Percentiles rank a stretch among this genome's conserved stretches.
Evolutionary conservation across 2,797 vertebrate species (phyloP).

Genomic region (Tympanoctomys barrerae): DNA sequence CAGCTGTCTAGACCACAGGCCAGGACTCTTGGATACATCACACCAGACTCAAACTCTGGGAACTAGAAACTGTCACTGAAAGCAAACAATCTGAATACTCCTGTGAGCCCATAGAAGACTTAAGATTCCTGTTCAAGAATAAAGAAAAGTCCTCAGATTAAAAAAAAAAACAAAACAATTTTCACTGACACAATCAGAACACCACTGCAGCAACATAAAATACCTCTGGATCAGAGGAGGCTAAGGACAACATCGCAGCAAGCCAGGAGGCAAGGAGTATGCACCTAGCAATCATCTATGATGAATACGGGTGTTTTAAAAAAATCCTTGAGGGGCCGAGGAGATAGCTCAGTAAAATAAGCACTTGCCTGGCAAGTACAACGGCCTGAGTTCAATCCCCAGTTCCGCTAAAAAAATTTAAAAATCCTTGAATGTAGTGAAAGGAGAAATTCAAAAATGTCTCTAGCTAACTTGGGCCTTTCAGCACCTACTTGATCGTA

Average conservation of each 20-base stretch:
- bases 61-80: too few species aligned
- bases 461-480: neutral
- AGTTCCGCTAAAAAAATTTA: too few species aligned
- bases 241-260: constrained; percentile 28
- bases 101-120: too few species aligned
- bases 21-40: too few species aligned
- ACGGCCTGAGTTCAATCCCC: too few species aligned
- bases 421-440: constrained; percentile 14
- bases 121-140: too few species aligned
- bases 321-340: neutral
- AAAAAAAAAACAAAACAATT: neutral
- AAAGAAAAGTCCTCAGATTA: too few species aligned
- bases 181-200: constrained; percentile 21
- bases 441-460: neutral
- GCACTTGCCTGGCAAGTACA: too few species aligned
- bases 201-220: neutral
- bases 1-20: too few species aligned
- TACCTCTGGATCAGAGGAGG: neutral
- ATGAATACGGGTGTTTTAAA: neutral
- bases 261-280: neutral
- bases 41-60: too few species aligned
- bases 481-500: neutral
- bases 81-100: too few species aligned
- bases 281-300: neutral
- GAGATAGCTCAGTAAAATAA: too few species aligned